Percentiles rank a stretch among this genome's conserved stretches.
phyloP scores from a whole-genome alignment of 2,113 vertebrate genomes.

The Chaenocephalus aceratus region DNA sequence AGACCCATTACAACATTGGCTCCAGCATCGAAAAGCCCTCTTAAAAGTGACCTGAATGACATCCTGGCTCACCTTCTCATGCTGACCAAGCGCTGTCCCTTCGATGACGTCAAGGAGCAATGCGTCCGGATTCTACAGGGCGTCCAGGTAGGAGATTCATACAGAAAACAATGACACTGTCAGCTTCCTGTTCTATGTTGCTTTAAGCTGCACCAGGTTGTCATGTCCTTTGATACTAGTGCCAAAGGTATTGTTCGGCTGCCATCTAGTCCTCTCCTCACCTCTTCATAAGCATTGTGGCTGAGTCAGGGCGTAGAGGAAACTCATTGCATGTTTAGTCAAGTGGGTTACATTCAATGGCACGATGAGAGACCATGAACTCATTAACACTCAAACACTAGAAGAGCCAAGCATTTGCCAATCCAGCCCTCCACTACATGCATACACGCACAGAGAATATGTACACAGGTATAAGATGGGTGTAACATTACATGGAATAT shows the following conservation, averaged over 20 bases:
- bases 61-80: conserved; percentile 91
- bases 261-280: conserved; percentile 55
- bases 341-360: conserved; percentile 35
- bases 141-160: conserved; percentile 87
- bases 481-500: not conserved
- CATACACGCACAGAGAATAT: not conserved
- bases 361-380: conserved; percentile 17
- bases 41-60: conserved; percentile 85
- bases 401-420: conserved; percentile 8
- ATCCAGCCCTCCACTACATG: not conserved
- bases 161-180: not conserved
- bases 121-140: conserved; percentile 84
- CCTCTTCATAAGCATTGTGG: conserved; percentile 60
- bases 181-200: not conserved
- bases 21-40: conserved; percentile 30
- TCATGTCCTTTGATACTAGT: not conserved
- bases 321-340: conserved; percentile 14
- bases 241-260: conserved; percentile 41
- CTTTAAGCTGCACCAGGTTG: not conserved
- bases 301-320: conserved; percentile 5
- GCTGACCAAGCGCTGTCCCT: conserved; percentile 93
- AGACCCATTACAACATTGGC: conserved; percentile 62
- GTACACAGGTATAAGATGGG: not conserved
- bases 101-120: conserved; percentile 88
- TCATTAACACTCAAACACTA: conserved; percentile 19